Evolutionary conservation across 2,797 vertebrate species (phyloP).

Genomic region (Gila robusta): DNA sequence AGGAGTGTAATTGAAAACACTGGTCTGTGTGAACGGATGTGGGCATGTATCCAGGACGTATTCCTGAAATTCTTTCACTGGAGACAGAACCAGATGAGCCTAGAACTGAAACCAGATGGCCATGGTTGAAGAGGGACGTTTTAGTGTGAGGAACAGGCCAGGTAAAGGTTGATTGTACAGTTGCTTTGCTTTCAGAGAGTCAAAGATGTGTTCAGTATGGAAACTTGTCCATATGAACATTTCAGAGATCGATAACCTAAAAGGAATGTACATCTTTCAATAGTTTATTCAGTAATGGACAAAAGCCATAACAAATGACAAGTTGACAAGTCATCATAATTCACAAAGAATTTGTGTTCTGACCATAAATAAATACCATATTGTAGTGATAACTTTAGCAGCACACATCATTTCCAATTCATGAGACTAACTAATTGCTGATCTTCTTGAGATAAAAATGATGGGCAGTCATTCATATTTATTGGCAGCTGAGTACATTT

Average conservation of each 20-base stretch:
- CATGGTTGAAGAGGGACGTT: slow-evolving; percentile 59
- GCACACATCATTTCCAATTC: slow-evolving; percentile 3
- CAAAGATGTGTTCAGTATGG: slow-evolving; percentile 5
- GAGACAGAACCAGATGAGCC: slow-evolving; percentile 85
- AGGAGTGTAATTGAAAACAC: slow-evolving; percentile 84
- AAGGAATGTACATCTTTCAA: background rate
- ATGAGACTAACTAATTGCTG: slow-evolving; percentile 28
- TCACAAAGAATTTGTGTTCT: background rate
- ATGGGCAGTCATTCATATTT: background rate
- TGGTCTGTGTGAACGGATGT: slow-evolving; percentile 86
- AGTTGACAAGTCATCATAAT: background rate
- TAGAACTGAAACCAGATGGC: slow-evolving; percentile 86
- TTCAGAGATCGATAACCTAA: background rate
- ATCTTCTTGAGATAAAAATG: slow-evolving; percentile 15
- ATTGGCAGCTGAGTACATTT: background rate
- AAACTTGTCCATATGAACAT: background rate
- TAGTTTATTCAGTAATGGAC: background rate
- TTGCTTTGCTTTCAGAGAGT: slow-evolving; percentile 43
- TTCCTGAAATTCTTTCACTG: slow-evolving; percentile 84
- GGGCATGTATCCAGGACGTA: slow-evolving; percentile 84
- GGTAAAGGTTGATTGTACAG: slow-evolving; percentile 71
- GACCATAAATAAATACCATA: slow-evolving; percentile 1
- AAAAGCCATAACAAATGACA: background rate
- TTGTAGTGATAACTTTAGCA: slow-evolving; percentile 2
- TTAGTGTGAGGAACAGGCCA: slow-evolving; percentile 69